Evolutionary conservation across 2,113 vertebrate species (phyloP).

Genomic region (Callocephalon fimbriatum): DNA sequence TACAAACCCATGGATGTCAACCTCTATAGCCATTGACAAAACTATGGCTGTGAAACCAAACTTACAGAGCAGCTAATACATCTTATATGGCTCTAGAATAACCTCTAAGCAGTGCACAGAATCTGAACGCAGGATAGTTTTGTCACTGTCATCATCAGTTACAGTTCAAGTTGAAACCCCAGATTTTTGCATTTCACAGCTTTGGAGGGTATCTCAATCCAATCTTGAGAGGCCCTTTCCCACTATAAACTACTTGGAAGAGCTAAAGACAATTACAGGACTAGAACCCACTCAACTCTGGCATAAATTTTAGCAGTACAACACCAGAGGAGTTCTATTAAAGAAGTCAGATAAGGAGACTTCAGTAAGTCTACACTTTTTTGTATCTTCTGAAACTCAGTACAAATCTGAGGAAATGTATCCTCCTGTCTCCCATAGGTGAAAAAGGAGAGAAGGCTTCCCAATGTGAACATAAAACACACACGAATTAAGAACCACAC

Average conservation of each 20-base stretch:
- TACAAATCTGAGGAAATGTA: not conserved
- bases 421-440: not conserved
- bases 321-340: not conserved
- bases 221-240: not conserved
- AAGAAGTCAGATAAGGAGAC: not conserved
- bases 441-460: conserved; percentile 23
- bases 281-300: not conserved
- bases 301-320: not conserved
- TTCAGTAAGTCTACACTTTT: not conserved
- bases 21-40: not conserved
- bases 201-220: not conserved
- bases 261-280: not conserved
- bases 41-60: not conserved
- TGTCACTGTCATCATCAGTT: not conserved
- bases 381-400: not conserved
- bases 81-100: not conserved
- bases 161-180: not conserved
- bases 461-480: conserved; percentile 51
- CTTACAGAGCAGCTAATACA: rapidly evolving
- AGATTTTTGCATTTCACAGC: not conserved
- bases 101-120: not conserved
- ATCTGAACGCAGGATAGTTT: not conserved
- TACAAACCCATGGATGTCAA: not conserved
- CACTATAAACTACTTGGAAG: not conserved
- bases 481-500: conserved; percentile 61